Evolutionary conservation across 2,888 invertebrate species (phyloP).

Genomic region (Strigamia crassipes): DNA sequence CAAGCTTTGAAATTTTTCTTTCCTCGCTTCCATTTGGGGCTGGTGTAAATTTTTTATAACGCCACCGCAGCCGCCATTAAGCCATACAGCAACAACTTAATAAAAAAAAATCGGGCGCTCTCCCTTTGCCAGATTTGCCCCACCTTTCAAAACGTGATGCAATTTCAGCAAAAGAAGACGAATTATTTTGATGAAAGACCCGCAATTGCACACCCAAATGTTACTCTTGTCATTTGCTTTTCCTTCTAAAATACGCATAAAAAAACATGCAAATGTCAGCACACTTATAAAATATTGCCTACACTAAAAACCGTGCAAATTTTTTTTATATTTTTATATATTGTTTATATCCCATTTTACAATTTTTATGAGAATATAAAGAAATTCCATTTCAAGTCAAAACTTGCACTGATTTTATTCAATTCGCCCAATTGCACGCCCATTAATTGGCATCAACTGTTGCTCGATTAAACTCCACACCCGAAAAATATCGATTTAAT

Average conservation of each 20-base stretch:
- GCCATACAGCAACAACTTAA: conserved; percentile 38
- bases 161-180: conserved; percentile 42
- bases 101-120: conserved; percentile 31
- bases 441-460: not conserved
- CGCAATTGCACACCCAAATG: conserved; percentile 15
- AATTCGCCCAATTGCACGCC: too few species aligned
- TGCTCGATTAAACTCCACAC: not conserved
- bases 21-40: conserved; percentile 36
- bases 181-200: conserved; percentile 37
- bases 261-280: conserved; percentile 17
- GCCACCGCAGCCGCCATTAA: conserved; percentile 38
- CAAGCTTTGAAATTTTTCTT: conserved; percentile 22
- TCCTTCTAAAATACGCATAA: conserved; percentile 13
- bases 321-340: not conserved
- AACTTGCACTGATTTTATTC: too few species aligned
- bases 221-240: conserved; percentile 28
- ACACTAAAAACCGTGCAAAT: not conserved
- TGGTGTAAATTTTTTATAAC: conserved; percentile 40
- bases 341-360: not conserved
- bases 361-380: not conserved
- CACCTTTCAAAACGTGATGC: conserved; percentile 42
- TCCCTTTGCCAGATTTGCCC: conserved; percentile 24
- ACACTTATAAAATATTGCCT: not conserved
- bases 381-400: not conserved
- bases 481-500: not conserved